phyloP scores from a whole-genome alignment of 2,797 vertebrate species.

The Graptemys geographica region DNA sequence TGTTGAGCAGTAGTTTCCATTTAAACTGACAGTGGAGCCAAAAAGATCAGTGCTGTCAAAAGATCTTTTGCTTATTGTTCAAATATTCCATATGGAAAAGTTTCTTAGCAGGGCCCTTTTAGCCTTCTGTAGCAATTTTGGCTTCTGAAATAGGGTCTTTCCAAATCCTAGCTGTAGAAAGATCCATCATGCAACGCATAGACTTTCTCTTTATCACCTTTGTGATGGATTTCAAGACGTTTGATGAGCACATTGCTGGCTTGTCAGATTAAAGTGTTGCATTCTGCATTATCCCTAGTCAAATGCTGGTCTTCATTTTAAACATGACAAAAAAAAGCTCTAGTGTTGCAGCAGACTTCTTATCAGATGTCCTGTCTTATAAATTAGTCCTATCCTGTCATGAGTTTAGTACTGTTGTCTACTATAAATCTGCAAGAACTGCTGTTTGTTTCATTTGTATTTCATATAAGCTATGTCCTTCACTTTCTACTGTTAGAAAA shows the following conservation, averaged over 20 bases:
- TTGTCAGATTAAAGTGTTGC: not conserved
- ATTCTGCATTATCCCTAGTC: not conserved
- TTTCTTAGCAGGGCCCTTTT: not conserved
- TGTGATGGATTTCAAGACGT: not conserved
- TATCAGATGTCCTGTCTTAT: not conserved
- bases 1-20: not conserved
- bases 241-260: not conserved
- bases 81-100: not conserved
- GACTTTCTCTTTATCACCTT: not conserved
- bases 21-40: not conserved
- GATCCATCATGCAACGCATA: not conserved
- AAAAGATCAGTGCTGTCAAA: not conserved
- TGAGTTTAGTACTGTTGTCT: rapidly evolving
- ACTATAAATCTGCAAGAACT: not conserved
- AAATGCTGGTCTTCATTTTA: not conserved
- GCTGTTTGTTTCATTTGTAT: not conserved
- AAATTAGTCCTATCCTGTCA: not conserved
- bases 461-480: not conserved
- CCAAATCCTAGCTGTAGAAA: not conserved
- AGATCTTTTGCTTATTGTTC: not conserved
- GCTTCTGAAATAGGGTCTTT: not conserved
- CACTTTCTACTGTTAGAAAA: not conserved
- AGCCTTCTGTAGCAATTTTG: rapidly evolving
- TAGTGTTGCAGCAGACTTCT: not conserved
- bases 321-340: not conserved